These are phyloP conservation scores for Condylura cristata DNA, from an alignment of 2,113 vertebrate species.

Conservation along the genomic window DNA sequence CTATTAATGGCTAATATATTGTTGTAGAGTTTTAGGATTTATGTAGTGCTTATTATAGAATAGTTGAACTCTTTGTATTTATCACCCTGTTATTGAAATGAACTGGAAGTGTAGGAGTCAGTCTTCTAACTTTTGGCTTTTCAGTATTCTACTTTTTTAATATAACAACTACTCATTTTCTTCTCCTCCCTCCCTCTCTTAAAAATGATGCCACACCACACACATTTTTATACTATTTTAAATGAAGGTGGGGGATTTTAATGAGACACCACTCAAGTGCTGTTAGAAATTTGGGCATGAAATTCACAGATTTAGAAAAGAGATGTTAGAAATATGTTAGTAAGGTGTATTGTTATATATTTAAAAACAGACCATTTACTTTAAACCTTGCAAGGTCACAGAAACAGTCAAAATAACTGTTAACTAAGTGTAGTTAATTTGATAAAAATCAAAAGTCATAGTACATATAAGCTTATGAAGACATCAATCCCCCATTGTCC, in stretches of 20 bases:
- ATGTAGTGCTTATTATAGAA: slow-evolving; percentile 48
- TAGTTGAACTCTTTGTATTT: slow-evolving; percentile 50
- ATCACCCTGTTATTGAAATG: background rate
- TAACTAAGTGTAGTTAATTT: background rate
- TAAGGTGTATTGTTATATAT: background rate
- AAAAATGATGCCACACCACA: background rate
- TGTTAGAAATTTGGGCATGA: background rate
- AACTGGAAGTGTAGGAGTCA: background rate
- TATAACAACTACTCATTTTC: background rate
- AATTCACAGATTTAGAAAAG: background rate
- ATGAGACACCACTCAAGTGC: background rate
- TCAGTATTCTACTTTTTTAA: background rate
- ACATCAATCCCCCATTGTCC: background rate
- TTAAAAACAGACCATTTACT: slow-evolving; percentile 15
- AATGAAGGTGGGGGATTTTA: slow-evolving; percentile 15
- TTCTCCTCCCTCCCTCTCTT: background rate
- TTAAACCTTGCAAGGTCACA: background rate
- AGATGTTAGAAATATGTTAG: background rate
- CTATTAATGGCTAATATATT: slow-evolving; percentile 52
- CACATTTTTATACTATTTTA: slow-evolving; percentile 26
- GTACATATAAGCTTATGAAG: background rate
- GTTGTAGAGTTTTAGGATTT: slow-evolving; percentile 50
- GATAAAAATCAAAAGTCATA: background rate
- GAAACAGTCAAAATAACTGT: slow-evolving; percentile 22
- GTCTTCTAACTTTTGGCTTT: slow-evolving; percentile 1